These are phyloP conservation scores for Ptychadena robeensis DNA, from an alignment of 2,797 vertebrate genomes.

Conservation along the genomic window DNA sequence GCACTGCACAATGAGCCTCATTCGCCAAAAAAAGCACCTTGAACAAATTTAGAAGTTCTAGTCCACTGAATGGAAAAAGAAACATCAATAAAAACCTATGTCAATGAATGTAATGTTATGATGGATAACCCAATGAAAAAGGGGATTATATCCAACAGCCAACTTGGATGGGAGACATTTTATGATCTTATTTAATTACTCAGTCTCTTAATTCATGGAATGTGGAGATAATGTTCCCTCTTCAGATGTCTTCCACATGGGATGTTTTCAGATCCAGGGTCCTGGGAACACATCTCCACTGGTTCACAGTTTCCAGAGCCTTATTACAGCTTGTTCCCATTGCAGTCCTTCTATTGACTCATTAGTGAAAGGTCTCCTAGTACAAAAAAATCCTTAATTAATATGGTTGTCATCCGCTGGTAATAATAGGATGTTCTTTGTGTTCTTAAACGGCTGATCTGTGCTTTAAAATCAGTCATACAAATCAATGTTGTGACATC, in stretches of 20 bases:
- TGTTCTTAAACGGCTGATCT: conserved; percentile 15
- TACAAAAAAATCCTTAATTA: conserved; percentile 19
- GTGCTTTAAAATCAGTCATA: neutral
- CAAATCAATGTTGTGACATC: neutral
- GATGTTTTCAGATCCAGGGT: neutral
- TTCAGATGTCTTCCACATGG: conserved; percentile 30
- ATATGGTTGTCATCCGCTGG: neutral
- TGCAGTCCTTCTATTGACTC: conserved; percentile 8
- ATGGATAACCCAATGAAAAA: neutral
- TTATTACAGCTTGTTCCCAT: conserved; percentile 50
- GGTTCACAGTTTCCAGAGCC: conserved; percentile 28
- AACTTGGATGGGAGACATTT: conserved; percentile 3
- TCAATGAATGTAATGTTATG: no score
- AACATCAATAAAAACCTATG: no score
- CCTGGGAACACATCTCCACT: conserved; percentile 17
- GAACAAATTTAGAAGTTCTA: no score
- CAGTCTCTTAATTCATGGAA: neutral
- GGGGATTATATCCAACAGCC: neutral
- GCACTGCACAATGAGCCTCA: no score
- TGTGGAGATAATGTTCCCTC: conserved; percentile 7
- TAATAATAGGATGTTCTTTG: conserved; percentile 37
- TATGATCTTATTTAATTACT: conserved; percentile 17
- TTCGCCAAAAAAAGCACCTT: no score
- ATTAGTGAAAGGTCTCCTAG: conserved; percentile 5
- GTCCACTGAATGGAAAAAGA: no score